A percentile compares a stretch with the other conserved stretches of the same genome.
Conservation (phyloP, 30 jellyfish, hydroid and myxozoan species). For the Phacellophora camtschatica region DNA sequence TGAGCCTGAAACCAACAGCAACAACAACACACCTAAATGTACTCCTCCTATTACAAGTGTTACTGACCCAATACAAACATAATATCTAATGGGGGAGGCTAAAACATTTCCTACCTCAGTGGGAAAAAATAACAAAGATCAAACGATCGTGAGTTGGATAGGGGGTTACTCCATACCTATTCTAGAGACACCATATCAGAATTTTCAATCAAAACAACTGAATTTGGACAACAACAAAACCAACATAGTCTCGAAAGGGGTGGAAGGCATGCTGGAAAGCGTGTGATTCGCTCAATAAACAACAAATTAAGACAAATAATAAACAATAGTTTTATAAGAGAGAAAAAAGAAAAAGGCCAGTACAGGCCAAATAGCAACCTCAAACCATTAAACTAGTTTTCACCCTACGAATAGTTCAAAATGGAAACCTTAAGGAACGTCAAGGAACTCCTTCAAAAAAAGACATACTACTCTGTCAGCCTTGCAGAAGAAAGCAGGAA, state of each 20-base stretch:
- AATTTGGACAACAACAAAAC: background rate
- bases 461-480: background rate
- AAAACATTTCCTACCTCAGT: background rate
- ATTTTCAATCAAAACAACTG: background rate
- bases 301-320: background rate
- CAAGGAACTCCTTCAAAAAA: background rate
- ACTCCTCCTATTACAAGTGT: background rate
- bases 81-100: conserved; percentile 2
- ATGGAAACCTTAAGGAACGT: background rate
- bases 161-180: conserved; percentile 8
- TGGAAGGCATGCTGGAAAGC: background rate
- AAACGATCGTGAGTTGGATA: background rate
- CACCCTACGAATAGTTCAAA: background rate
- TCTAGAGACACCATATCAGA: background rate
- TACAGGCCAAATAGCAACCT: background rate
- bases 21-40: too few relatives aligned
- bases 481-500: background rate
- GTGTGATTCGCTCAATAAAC: background rate
- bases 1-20: background rate
- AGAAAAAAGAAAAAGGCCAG: background rate
- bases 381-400: background rate
- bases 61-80: background rate
- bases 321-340: background rate
- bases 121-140: conserved; percentile 5
- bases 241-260: background rate